phyloP scores from a whole-genome alignment of 2,113 vertebrate genomes.

The Amphilophus citrinellus region DNA sequence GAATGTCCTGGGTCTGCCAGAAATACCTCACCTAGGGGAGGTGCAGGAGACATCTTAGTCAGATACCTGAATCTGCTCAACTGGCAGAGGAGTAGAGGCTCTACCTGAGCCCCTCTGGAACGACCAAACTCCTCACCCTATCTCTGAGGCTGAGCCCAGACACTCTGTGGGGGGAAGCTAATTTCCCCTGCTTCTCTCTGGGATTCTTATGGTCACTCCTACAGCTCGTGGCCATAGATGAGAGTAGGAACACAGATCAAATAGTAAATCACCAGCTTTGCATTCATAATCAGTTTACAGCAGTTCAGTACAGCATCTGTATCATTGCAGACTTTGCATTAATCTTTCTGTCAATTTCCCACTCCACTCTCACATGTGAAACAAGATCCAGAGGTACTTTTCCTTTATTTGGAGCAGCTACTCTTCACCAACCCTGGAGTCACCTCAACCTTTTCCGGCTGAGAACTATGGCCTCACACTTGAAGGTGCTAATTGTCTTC shows the following conservation, averaged over 20 bases:
- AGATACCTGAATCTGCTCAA: too few species aligned
- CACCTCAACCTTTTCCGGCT: not conserved
- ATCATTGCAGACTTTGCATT: not conserved
- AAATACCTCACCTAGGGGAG: not conserved
- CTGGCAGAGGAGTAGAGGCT: too few species aligned
- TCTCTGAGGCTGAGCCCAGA: not conserved
- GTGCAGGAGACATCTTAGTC: too few species aligned
- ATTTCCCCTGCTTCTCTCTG: not conserved
- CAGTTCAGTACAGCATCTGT: not conserved
- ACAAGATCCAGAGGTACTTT: not conserved
- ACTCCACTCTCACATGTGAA: not conserved
- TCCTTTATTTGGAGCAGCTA: not conserved
- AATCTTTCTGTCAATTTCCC: not conserved
- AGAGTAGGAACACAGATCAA: too few species aligned
- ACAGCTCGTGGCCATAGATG: too few species aligned
- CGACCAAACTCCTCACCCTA: not conserved
- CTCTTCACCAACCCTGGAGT: not conserved
- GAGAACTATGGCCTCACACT: not conserved
- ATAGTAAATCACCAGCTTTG: not conserved
- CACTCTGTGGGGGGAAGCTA: not conserved
- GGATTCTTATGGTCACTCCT: not conserved
- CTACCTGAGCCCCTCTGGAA: not conserved
- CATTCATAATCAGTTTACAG: not conserved
- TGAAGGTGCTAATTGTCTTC: not conserved
- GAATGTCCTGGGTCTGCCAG: not conserved